Evolutionary conservation across 2,797 vertebrate species (phyloP).

Genomic region (Pelodytes ibericus): DNA sequence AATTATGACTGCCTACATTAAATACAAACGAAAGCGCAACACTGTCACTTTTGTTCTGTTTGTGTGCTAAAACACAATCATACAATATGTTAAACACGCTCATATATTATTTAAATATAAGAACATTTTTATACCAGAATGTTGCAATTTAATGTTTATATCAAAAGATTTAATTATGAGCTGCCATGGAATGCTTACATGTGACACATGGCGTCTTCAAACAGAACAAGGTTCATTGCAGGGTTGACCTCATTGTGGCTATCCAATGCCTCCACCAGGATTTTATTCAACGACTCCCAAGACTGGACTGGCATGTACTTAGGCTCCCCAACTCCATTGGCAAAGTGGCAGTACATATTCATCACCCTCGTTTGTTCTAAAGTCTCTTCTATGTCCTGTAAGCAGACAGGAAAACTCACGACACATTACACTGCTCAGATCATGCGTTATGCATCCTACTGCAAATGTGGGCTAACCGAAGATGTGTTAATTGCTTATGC

Average conservation of each 20-base stretch:
- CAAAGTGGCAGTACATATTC: conserved; percentile 92
- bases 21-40: no score
- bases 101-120: neutral
- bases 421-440: no score
- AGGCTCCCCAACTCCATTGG: conserved; percentile 80
- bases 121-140: no score
- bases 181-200: conserved; percentile 76
- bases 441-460: no score
- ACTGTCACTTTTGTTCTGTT: no score
- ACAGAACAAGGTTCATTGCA: conserved; percentile 88
- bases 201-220: conserved; percentile 92
- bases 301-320: conserved; percentile 82
- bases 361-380: conserved; percentile 73
- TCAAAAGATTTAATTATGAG: no score
- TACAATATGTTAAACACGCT: no score
- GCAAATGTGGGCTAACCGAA: no score
- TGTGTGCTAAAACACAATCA: no score
- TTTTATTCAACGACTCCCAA: conserved; percentile 83
- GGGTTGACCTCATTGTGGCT: conserved; percentile 89
- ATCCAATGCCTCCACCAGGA: conserved; percentile 83
- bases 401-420: neutral
- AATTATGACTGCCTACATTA: no score
- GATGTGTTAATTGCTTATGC: no score
- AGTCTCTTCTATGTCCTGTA: conserved; percentile 78
- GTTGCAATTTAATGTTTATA: no score